Base-by-base conservation (phyloP, 2,888 invertebrate genomes). In the Pammene aurita region DNA sequence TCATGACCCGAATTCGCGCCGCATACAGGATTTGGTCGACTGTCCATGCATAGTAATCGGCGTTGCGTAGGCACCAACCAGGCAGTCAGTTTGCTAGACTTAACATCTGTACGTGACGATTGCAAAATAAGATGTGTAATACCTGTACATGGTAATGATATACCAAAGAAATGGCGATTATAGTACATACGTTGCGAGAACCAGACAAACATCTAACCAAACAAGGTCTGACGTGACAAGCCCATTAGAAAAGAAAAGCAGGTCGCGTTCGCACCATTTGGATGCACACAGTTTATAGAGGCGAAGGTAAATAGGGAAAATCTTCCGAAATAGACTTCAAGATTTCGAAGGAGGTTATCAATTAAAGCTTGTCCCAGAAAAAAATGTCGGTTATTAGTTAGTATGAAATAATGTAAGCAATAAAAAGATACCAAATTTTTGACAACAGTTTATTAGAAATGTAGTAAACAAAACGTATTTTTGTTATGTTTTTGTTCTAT, bases 1-100 rank as follows among this genome's bases (percentile, higher is more conserved):
- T 86, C 86, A 87, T 89, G 89, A 88, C 86, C 85, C 85, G 85
- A 84, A 87, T 89, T 81, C 81, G 79, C 80, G 78, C 77, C 77
- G 83, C 84, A 85, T 87, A 83, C 84, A 77, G 81, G 85, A 85
- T 85, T 81, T 81, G 70, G 77, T 78, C 71, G 75, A 72, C 82
- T 76, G 79, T 76, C 75, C 75, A 76, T 80, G 81, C 81, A 85
- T 85, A 80, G 78, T 80, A 83, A 78, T 75, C 79, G 78, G 60
- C 72, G 67, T 60, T 60, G 54, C 66, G 56, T 48, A 26, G 26
- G 26, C 4, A 68, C 58, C 57, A 54, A 38, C 35, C 46, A 58
- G 52, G 52, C 57, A 58, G 48, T 18, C 58, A 58, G 34, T 60
- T 52, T 18, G 52, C 52, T 57, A 46, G 72, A 74, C 72, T 74